Conservation (phyloP, 1,140 invertebrate species). For the Chironomus striatipennis region DNA sequence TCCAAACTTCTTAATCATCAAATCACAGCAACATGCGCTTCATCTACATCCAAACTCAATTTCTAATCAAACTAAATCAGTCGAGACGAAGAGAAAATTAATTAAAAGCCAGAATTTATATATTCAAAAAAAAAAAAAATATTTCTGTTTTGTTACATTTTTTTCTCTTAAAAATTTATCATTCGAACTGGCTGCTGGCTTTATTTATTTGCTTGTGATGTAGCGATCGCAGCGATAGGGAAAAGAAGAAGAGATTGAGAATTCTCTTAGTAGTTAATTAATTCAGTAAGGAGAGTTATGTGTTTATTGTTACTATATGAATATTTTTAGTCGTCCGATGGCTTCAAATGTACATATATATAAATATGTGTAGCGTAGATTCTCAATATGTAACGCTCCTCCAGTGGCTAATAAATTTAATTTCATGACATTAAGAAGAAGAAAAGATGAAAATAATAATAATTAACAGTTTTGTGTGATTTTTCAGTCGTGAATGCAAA, state of each 20-base stretch:
- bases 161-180: conserved; percentile 21
- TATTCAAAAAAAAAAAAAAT: not conserved
- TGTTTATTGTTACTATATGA: conserved; percentile 19
- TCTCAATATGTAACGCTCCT: conserved; percentile 7
- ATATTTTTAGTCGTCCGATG: conserved; percentile 5
- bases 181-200: conserved; percentile 1
- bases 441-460: conserved; percentile 1
- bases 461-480: not conserved
- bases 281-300: conserved; percentile 22
- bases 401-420: conserved; percentile 2
- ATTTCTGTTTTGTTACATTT: conserved; percentile 4
- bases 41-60: not conserved
- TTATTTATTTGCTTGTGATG: conserved; percentile 17
- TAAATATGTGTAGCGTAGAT: not conserved
- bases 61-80: not conserved
- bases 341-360: too few relatives aligned
- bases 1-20: too few relatives aligned
- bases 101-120: conserved; percentile 17
- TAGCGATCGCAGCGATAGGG: not conserved
- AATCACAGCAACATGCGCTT: too few relatives aligned
- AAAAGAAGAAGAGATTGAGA: not conserved
- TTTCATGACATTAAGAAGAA: not conserved
- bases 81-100: conserved; percentile 2
- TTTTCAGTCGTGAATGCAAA: not conserved
- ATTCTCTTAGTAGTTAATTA: conserved; percentile 20